Conservation (phyloP, 37 sponge, comb jelly and placozoan genomes). For the Oopsacas minuta region DNA sequence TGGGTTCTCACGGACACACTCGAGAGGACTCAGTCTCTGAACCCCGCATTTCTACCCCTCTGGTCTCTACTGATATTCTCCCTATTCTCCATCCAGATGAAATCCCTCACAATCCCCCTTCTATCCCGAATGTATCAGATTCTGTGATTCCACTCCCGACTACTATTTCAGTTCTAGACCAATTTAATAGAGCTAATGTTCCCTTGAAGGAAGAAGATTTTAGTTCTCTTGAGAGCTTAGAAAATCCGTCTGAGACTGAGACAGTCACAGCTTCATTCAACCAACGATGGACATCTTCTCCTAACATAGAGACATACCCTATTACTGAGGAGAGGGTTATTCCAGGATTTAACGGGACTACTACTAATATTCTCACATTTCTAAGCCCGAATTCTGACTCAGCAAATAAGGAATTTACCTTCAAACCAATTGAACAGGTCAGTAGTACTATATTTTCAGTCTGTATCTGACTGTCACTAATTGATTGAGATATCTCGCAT, state of each 20-base stretch:
- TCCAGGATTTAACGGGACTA: background rate
- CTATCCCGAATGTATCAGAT: background rate
- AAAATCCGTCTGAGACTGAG: background rate
- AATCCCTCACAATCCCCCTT: background rate
- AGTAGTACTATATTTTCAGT: too few species aligned
- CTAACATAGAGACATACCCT: background rate
- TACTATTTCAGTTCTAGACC: too few species aligned
- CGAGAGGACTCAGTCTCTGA: background rate
- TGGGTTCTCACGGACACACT: background rate
- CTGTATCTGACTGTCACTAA: too few species aligned
- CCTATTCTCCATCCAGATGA: background rate
- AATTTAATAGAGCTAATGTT: too few species aligned
- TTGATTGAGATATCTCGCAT: too few species aligned
- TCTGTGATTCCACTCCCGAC: background rate
- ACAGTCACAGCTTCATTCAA: background rate
- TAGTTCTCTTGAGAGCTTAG: background rate
- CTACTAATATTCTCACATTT: conserved; percentile 4
- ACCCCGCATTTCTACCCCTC: background rate
- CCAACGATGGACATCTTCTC: background rate
- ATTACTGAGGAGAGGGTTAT: background rate
- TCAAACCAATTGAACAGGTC: background rate
- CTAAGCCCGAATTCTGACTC: background rate
- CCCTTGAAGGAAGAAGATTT: too few species aligned
- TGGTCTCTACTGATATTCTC: background rate
- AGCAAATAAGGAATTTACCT: background rate